Percentiles rank a stretch among this genome's conserved stretches.
Conservation (phyloP, 2,888 invertebrate species). For the Xestia xanthographa region DNA sequence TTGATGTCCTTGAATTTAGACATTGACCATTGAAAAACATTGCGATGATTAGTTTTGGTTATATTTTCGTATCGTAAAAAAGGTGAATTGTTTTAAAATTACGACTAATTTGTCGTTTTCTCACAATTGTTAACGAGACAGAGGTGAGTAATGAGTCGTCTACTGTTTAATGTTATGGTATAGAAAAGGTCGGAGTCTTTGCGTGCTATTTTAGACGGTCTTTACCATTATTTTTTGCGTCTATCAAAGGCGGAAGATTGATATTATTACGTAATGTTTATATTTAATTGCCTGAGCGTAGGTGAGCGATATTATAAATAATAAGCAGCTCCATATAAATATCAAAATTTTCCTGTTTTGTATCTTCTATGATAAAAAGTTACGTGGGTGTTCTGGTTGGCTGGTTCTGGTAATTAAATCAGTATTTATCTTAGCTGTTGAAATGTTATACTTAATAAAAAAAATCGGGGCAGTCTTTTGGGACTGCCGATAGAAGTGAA, state of each 20-base stretch:
- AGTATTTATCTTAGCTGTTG: background rate
- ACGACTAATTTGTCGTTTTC: conserved; percentile 8
- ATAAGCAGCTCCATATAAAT: background rate
- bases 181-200: background rate
- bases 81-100: conserved; percentile 13
- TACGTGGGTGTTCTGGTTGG: background rate
- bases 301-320: background rate
- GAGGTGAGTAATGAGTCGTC: conserved; percentile 44
- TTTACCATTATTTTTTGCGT: background rate
- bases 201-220: too few relatives aligned
- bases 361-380: background rate
- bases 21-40: conserved; percentile 56
- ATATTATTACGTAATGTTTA: conserved; percentile 21
- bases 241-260: background rate
- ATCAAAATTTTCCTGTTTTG: background rate
- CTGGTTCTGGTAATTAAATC: background rate
- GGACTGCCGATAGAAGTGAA: too few relatives aligned
- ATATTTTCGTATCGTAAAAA: background rate
- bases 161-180: background rate
- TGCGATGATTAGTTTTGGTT: conserved; percentile 16
- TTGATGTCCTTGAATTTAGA: conserved; percentile 61
- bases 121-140: background rate
- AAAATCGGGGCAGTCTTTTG: too few relatives aligned
- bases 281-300: background rate
- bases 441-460: background rate